Conservation (phyloP, 2,113 vertebrate genomes). For the Prietella phreatophila region DNA sequence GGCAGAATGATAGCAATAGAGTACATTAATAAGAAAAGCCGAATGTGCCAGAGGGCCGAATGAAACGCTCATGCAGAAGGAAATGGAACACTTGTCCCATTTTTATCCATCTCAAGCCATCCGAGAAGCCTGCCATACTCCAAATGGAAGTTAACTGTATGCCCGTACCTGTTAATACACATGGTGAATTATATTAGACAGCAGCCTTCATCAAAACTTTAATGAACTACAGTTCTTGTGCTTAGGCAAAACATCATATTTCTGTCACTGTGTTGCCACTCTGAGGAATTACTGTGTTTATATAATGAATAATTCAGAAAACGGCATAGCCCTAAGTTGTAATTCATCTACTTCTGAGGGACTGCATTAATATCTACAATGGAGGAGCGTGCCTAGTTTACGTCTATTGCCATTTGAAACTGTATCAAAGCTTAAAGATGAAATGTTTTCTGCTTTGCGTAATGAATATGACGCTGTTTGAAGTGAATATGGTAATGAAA, state of each 20-base stretch:
- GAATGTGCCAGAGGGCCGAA: conserved; percentile 32
- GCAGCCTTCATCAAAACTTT: conserved; percentile 20
- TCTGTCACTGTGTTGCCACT: conserved; percentile 28
- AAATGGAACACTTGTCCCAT: conserved; percentile 56
- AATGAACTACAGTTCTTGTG: conserved; percentile 31
- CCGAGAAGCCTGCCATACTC: conserved; percentile 26
- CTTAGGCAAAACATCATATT: conserved; percentile 25
- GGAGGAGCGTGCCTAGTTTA: background rate
- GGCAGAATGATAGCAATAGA: conserved; percentile 16
- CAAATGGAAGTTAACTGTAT: conserved; percentile 7
- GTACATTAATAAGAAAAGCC: conserved; percentile 11
- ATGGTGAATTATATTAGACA: conserved; percentile 45
- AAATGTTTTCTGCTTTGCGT: background rate
- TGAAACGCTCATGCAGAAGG: conserved; percentile 42
- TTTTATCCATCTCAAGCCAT: conserved; percentile 40
- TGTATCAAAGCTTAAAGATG: conserved; percentile 3
- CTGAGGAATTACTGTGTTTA: conserved; percentile 32
- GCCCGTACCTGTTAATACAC: conserved; percentile 34
- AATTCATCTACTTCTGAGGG: background rate
- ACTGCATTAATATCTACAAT: background rate
- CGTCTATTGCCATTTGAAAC: background rate
- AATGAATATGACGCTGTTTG: conserved; percentile 15
- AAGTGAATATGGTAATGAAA: conserved; percentile 17
- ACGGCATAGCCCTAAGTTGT: background rate
- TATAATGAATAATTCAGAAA: conserved; percentile 40